Percentiles rank a stretch among this genome's conserved stretches.
Evolutionary conservation across 2,797 vertebrate genomes (phyloP).

Genomic region (Sus cebifrons): DNA sequence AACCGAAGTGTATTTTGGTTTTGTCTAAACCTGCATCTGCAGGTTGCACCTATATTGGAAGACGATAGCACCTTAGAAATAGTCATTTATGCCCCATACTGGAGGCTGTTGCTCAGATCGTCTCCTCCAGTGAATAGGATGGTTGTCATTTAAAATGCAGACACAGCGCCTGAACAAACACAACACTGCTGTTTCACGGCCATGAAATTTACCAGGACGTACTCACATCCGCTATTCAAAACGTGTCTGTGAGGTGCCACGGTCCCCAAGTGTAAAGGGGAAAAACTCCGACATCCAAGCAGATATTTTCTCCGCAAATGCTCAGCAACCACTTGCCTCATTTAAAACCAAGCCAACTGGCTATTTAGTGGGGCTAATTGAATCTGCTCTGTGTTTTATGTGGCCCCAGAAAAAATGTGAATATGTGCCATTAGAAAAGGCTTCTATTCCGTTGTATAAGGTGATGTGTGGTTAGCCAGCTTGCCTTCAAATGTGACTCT

Average conservation of each 20-base stretch:
- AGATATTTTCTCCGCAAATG: constrained; percentile 14
- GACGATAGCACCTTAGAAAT: background rate
- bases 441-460: background rate
- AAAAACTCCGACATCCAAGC: background rate
- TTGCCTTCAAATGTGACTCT: constrained; percentile 49
- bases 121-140: background rate
- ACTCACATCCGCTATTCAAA: constrained; percentile 46
- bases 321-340: background rate
- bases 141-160: constrained; percentile 60
- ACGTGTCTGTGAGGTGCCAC: constrained; percentile 32
- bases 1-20: background rate
- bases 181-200: background rate
- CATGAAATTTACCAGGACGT: background rate
- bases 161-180: constrained; percentile 11
- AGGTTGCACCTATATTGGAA: background rate
- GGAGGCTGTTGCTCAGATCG: too few relatives aligned
- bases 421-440: background rate
- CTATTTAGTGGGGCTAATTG: background rate
- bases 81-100: background rate
- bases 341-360: constrained; percentile 11
- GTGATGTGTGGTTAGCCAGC: background rate
- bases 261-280: background rate
- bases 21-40: background rate
- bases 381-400: background rate
- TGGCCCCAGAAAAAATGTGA: background rate